Evolutionary conservation across 2,888 invertebrate genomes (phyloP).

Genomic region (Leistus spinibarbis): DNA sequence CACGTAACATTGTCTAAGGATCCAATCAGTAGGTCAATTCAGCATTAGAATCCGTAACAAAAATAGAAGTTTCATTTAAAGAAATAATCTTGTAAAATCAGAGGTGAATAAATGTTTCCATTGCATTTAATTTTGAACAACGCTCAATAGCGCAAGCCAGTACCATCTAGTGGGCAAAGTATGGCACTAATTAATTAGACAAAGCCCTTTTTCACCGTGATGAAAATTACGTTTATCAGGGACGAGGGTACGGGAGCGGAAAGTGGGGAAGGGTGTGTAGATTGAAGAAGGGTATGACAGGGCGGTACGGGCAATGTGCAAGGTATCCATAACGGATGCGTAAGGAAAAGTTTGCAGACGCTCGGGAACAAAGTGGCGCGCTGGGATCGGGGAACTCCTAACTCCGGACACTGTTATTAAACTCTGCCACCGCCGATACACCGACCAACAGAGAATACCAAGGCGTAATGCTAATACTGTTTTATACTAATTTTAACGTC

Average conservation of each 20-base stretch:
- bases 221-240: slow-evolving; percentile 34
- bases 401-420: neutral
- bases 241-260: slow-evolving; percentile 6
- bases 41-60: no score
- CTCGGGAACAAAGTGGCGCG: slow-evolving; percentile 32
- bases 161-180: slow-evolving; percentile 23
- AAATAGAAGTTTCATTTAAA: neutral
- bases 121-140: neutral
- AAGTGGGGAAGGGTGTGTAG: neutral
- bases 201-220: slow-evolving; percentile 27
- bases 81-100: neutral
- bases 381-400: slow-evolving; percentile 29
- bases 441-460: neutral
- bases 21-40: no score
- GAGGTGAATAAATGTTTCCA: neutral
- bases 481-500: slow-evolving; percentile 20
- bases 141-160: slow-evolving; percentile 7
- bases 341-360: slow-evolving; percentile 32
- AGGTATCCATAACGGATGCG: slow-evolving; percentile 28
- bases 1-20: no score
- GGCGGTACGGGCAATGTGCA: neutral
- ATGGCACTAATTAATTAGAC: slow-evolving; percentile 29
- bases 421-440: neutral
- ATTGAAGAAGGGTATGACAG: neutral
- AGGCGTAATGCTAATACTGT: slow-evolving; percentile 16